These are phyloP conservation scores for Corythucha ciliata DNA, from an alignment of 2,888 invertebrate species.

Conservation along the genomic window DNA sequence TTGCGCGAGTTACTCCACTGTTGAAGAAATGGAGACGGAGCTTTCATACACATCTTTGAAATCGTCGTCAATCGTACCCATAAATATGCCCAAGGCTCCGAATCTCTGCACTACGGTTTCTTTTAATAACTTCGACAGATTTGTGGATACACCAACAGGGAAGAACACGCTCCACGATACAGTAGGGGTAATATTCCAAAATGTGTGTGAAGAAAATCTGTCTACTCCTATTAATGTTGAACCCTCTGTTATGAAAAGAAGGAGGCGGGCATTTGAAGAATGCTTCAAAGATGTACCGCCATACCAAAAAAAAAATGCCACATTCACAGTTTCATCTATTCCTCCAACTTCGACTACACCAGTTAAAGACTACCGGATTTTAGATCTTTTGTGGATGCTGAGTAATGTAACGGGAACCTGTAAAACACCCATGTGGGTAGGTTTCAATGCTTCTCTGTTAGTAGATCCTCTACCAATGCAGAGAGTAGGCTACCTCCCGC, in stretches of 20 bases:
- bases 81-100: no score
- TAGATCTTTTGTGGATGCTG: not conserved
- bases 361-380: not conserved
- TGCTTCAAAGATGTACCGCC: not conserved
- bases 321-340: no score
- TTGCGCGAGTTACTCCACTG: not conserved
- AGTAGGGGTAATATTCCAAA: constrained; percentile 38
- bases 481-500: constrained; percentile 9
- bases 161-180: constrained; percentile 40
- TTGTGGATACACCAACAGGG: constrained; percentile 38
- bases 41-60: no score
- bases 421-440: constrained; percentile 11
- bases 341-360: no score
- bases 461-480: not conserved
- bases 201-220: no score
- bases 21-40: no score
- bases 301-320: not conserved
- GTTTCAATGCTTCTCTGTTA: constrained; percentile 4
- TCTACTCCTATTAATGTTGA: no score
- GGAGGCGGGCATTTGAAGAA: constrained; percentile 6
- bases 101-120: no score
- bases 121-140: constrained; percentile 38
- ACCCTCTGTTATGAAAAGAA: no score
- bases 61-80: no score
- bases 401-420: not conserved